Base-by-base conservation (phyloP, 1,140 invertebrate genomes). In the Aphis craccivora region DNA sequence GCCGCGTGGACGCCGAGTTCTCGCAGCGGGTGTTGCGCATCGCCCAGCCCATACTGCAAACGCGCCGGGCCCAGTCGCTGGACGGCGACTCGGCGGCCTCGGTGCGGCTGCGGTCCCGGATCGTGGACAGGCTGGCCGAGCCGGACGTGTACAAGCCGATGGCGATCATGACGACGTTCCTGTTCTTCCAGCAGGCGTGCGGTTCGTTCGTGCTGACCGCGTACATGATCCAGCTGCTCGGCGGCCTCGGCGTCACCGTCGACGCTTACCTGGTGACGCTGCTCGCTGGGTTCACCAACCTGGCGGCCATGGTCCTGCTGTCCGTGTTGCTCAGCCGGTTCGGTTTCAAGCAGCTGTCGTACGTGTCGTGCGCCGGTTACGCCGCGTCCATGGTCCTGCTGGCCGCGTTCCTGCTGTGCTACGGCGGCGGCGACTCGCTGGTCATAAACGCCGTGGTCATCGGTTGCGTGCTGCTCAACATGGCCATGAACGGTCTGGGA, bases 131-230 rank as follows among this genome's bases (percentile, higher is more conserved):
- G 0, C 95, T 96, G 60, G 81, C 95, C 8, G 94, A 94, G 23
- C 94, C 94, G 22, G 94, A 95, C 83, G 94, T 94, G 3, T 94
- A 94, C 84, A 96, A 97, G 86, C 97, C 97, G 0, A 96, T 97
- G 30, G 43, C 96, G 0, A 96, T 98, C 14, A 96, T 97, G 94
- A 95, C 97, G 35, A 95, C 95, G 0, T 96, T 97, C 93, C 97
- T 98, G 95, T 96, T 97, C 94, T 97, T 98, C 94, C 97, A 98
- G 95, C 97, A 98, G 95, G 96, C 98, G 86, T 97, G 96, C 5
- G 98, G 98, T 1, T 96, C 97, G 40, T 98, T 93, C 43, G 96
- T 96, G 2, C 95, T 97, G 4, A 97, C 97, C 94, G 97, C 97
- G 94, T 97, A 97, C 94, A 96, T 97, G 8, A 96, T 97, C 6